These are phyloP conservation scores for Tolmerus cingulatus DNA, from an alignment of 2,888 invertebrate species.

Conservation along the genomic window DNA sequence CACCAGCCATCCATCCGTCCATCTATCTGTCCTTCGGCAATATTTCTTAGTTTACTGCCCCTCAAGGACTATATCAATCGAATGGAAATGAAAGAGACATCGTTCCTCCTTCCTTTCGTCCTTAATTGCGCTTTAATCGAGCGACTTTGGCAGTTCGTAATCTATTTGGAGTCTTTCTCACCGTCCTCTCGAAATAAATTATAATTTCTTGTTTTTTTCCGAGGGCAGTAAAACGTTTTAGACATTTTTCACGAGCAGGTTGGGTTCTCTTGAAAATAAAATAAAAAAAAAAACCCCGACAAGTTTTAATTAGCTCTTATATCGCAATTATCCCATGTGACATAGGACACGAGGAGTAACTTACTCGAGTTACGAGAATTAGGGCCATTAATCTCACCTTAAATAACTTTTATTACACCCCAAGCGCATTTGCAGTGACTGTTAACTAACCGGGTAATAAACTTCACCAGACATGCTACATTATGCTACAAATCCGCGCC, in stretches of 20 bases:
- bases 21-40: neutral
- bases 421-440: neutral
- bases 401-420: conserved; percentile 5
- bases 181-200: neutral
- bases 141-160: neutral
- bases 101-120: neutral
- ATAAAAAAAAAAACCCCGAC: neutral
- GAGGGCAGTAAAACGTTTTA: neutral
- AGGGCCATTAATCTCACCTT: neutral
- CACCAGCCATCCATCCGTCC: neutral
- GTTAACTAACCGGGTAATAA: neutral
- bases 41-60: neutral
- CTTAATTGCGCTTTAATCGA: neutral
- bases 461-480: neutral
- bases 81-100: neutral
- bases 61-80: neutral
- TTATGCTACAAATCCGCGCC: neutral
- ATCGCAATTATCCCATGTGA: neutral
- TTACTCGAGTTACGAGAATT: neutral
- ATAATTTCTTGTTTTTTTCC: neutral
- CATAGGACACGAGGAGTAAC: neutral
- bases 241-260: neutral
- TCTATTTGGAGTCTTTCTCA: neutral
- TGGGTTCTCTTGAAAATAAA: neutral
- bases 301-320: neutral